Percentiles rank a stretch among this genome's conserved stretches.
phyloP scores from a whole-genome alignment of 2,888 invertebrate genomes.

The Cryptocephalus moraei region DNA sequence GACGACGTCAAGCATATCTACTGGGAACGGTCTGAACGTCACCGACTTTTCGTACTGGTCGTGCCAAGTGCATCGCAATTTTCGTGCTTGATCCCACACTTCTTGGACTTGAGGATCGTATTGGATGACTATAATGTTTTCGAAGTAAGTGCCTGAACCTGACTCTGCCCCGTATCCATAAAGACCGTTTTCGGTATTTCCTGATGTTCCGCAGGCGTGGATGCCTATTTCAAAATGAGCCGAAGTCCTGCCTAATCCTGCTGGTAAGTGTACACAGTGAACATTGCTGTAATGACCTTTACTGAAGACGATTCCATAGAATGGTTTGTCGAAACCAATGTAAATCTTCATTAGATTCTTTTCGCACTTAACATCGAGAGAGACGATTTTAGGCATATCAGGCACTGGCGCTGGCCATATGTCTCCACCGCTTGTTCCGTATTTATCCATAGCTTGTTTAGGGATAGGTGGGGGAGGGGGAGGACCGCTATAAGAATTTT shows the following conservation, averaged over 20 bases:
- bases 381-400: conserved; percentile 89
- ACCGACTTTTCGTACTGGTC: conserved; percentile 93
- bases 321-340: conserved; percentile 88
- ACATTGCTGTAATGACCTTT: conserved; percentile 90
- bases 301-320: conserved; percentile 91
- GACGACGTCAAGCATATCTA: conserved; percentile 92
- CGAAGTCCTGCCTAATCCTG: conserved; percentile 70
- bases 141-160: conserved; percentile 86
- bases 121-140: conserved; percentile 83
- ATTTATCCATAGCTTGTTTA: conserved; percentile 37
- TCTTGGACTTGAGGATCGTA: conserved; percentile 91
- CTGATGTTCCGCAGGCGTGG: conserved; percentile 85
- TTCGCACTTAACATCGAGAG: conserved; percentile 88
- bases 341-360: conserved; percentile 90
- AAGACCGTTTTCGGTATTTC: conserved; percentile 82
- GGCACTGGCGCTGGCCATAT: conserved; percentile 78
- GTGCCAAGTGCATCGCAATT: conserved; percentile 89
- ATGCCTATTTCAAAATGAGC: conserved; percentile 87
- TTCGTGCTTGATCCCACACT: conserved; percentile 91
- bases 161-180: conserved; percentile 81
- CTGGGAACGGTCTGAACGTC: conserved; percentile 88
- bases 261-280: conserved; percentile 84
- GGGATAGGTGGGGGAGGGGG: conserved; percentile 45
- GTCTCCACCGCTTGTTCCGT: conserved; percentile 42
- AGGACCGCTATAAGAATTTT: conserved; percentile 63